A percentile compares a stretch with the other conserved stretches of the same genome.
These are phyloP conservation scores for Oreohelix idahoensis DNA, from an alignment of 1,140 invertebrate genomes.

Conservation along the genomic window DNA sequence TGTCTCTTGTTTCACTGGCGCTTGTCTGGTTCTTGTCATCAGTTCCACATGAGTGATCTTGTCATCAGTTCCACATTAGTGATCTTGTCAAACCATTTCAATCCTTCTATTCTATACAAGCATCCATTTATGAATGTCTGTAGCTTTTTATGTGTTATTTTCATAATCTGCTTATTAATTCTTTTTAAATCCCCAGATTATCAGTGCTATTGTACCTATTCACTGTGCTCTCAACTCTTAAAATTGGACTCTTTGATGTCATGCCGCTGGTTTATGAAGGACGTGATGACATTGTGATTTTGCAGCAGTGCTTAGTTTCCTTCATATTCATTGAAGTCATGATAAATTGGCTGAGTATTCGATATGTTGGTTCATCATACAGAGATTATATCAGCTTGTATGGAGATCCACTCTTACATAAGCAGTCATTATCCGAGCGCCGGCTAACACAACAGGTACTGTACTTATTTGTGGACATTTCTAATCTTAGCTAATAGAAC, in stretches of 20 bases:
- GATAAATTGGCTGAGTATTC: constrained; percentile 55
- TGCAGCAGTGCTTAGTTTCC: constrained; percentile 38
- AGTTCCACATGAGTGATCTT: too few species aligned
- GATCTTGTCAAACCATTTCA: too few species aligned
- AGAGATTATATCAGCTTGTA: constrained; percentile 32
- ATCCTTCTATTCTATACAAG: too few species aligned
- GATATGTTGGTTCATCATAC: constrained; percentile 49
- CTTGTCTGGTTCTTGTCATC: too few species aligned
- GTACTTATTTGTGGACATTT: too few species aligned
- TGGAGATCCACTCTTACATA: background rate
- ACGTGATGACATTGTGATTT: background rate
- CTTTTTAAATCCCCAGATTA: constrained; percentile 17
- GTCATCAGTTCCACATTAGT: too few species aligned
- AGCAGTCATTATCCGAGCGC: background rate
- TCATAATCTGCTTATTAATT: background rate
- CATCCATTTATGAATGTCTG: background rate
- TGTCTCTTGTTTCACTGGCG: too few species aligned
- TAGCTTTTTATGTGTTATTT: background rate
- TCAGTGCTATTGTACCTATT: constrained; percentile 41
- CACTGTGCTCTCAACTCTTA: constrained; percentile 39
- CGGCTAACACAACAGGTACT: background rate
- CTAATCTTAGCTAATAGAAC: too few species aligned
- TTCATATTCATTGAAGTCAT: constrained; percentile 49
- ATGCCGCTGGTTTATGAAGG: constrained; percentile 46
- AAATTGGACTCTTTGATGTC: constrained; percentile 42